phyloP scores from a whole-genome alignment of 2,113 vertebrate species.

The Lophotis ruficrista region DNA sequence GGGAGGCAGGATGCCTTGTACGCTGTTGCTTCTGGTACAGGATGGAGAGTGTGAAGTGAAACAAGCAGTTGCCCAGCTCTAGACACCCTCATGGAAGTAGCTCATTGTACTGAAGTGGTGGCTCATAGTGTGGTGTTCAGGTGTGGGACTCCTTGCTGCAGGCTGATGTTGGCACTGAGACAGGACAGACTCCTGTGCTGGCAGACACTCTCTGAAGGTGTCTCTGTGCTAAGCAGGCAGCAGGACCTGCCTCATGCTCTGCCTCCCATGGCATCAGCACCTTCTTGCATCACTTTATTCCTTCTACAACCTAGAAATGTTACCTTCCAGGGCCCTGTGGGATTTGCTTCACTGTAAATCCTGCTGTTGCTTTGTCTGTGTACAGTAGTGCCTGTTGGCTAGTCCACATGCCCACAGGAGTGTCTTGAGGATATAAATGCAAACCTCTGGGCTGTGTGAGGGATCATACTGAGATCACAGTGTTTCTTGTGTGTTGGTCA shows the following conservation, averaged over 20 bases:
- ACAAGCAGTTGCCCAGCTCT: not conserved
- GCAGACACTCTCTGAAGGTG: not conserved
- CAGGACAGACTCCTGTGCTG: not conserved
- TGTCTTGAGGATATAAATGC: not conserved
- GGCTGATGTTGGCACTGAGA: not conserved
- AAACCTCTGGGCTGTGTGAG: not conserved
- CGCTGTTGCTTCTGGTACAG: accelerated
- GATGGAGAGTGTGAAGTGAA: not conserved
- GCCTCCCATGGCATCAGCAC: not conserved
- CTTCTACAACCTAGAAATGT: not conserved
- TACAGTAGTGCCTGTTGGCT: not conserved
- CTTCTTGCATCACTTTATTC: not conserved
- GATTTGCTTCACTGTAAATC: not conserved
- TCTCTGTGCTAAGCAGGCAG: not conserved
- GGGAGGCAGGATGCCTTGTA: not conserved
- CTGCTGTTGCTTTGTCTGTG: not conserved
- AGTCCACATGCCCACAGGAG: not conserved
- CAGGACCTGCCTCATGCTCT: not conserved
- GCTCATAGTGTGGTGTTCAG: not conserved
- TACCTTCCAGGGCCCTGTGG: not conserved
- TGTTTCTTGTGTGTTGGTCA: not conserved
- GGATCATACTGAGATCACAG: accelerated
- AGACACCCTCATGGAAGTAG: not conserved
- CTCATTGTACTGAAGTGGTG: not conserved
- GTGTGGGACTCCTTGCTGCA: not conserved